Conservation (phyloP, 2,888 invertebrate species). For the Onthophagus sagittarius region DNA sequence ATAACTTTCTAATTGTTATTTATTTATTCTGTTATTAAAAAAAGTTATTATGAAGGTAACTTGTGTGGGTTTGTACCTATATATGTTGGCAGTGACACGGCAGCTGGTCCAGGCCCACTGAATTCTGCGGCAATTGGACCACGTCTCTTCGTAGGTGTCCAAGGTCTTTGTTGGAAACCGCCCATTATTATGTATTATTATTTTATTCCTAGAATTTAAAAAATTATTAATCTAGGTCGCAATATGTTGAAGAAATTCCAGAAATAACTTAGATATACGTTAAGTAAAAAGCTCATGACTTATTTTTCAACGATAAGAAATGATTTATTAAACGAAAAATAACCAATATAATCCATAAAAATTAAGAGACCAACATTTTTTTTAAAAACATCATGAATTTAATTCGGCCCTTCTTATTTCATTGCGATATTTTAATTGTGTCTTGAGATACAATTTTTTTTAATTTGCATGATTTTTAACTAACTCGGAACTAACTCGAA, state of each 20-base stretch:
- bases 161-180: slow-evolving; percentile 79
- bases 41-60: not conserved
- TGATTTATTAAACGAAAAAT: too few relatives aligned
- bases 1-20: not conserved
- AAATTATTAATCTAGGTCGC: not conserved
- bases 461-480: too few relatives aligned
- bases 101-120: slow-evolving; percentile 83
- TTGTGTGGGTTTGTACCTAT: slow-evolving; percentile 59
- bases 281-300: not conserved
- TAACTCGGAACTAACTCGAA: too few relatives aligned
- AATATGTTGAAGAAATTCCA: not conserved
- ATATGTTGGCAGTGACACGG: slow-evolving; percentile 74
- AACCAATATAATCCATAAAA: too few relatives aligned
- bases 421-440: too few relatives aligned
- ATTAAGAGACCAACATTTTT: not conserved
- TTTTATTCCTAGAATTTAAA: slow-evolving; percentile 9
- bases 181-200: slow-evolving; percentile 49
- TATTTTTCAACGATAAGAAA: not conserved
- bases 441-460: too few relatives aligned
- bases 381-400: too few relatives aligned
- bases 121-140: slow-evolving; percentile 87
- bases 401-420: too few relatives aligned
- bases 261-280: not conserved
- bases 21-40: too few relatives aligned
- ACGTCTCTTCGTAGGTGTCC: slow-evolving; percentile 85